Evolutionary conservation across 2,113 vertebrate species (phyloP).

Genomic region (Orcinus orca): DNA sequence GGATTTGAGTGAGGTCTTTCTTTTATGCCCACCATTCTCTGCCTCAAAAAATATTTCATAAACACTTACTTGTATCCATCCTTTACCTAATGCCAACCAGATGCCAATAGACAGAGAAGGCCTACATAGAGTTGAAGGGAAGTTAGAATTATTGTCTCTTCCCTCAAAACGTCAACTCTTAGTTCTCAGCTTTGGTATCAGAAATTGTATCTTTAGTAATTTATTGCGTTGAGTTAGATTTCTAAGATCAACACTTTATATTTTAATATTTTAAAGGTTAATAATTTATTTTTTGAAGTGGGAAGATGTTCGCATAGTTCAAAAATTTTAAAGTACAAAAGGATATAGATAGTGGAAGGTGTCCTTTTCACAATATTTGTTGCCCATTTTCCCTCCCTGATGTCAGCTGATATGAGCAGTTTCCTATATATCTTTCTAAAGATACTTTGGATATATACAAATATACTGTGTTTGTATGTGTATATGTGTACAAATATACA

Average conservation of each 20-base stretch:
- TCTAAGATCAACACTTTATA: neutral
- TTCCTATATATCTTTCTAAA: neutral
- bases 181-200: neutral
- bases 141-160: neutral
- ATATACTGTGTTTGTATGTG: too few relatives aligned
- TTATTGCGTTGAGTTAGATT: neutral
- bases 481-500: neutral
- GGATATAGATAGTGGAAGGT: neutral
- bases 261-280: neutral
- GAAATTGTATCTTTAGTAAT: neutral
- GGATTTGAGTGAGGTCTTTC: constrained; percentile 5
- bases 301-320: neutral
- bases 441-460: neutral
- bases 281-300: neutral
- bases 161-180: neutral
- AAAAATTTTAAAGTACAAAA: neutral
- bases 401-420: neutral
- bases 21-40: neutral
- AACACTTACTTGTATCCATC: neutral
- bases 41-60: neutral
- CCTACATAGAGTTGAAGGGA: neutral
- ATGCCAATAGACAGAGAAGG: neutral
- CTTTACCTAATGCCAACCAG: neutral
- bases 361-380: neutral
- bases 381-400: neutral